Evolutionary conservation across 1,140 invertebrate genomes (phyloP).

Genomic region (Hypothenemus hampei): DNA sequence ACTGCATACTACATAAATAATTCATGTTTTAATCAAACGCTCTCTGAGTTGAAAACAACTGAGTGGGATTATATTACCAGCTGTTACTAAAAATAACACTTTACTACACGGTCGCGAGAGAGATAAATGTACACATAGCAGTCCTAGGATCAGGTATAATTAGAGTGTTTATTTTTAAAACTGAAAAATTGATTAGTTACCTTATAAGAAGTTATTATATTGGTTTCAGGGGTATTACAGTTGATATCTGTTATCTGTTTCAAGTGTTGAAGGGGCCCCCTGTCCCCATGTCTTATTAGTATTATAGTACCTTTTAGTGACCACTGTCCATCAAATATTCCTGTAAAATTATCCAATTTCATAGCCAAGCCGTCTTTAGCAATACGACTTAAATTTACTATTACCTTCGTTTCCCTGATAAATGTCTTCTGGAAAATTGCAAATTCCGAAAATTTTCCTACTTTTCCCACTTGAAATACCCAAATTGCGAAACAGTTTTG

Average conservation of each 20-base stretch:
- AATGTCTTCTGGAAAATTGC: conserved; percentile 63
- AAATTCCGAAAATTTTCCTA: conserved; percentile 59
- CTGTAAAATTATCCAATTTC: conserved; percentile 34
- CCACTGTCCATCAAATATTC: conserved; percentile 55
- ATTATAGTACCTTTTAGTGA: conserved; percentile 72
- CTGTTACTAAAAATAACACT: neutral
- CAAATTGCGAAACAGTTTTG: conserved; percentile 49
- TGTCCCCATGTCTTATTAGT: conserved; percentile 81
- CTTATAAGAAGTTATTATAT: conserved; percentile 39
- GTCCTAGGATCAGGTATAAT: neutral
- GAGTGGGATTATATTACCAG: neutral
- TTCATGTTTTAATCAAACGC: neutral
- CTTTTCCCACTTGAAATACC: conserved; percentile 55
- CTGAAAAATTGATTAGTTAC: conserved; percentile 20
- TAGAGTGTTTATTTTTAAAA: conserved; percentile 1
- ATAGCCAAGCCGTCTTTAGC: neutral
- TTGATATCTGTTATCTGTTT: conserved; percentile 69
- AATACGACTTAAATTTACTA: neutral
- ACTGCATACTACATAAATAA: neutral
- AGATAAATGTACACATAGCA: neutral
- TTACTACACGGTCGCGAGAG: neutral
- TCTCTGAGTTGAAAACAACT: neutral
- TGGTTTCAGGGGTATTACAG: conserved; percentile 55
- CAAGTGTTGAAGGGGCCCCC: conserved; percentile 76
- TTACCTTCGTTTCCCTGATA: conserved; percentile 62